Conservation (phyloP, 2,797 vertebrate genomes). For the Oryzias dopingdopingensis region DNA sequence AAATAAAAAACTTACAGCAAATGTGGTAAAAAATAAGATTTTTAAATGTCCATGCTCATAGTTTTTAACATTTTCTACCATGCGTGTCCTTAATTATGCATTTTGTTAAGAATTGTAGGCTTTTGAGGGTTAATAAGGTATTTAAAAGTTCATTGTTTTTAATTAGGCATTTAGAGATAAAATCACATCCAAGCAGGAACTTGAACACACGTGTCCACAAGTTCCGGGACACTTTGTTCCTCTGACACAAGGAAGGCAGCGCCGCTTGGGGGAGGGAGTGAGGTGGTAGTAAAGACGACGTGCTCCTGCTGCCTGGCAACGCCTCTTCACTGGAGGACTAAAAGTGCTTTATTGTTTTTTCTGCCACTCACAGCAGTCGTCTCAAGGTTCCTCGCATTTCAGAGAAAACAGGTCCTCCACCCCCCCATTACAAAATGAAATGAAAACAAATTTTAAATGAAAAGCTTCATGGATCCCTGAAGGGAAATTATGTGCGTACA, state of each 20-base stretch:
- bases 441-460: too few relatives aligned
- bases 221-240: background rate
- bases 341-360: conserved; percentile 69
- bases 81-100: too few relatives aligned
- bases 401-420: conserved; percentile 36
- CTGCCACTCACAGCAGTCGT: conserved; percentile 64
- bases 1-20: too few relatives aligned
- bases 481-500: conserved; percentile 6
- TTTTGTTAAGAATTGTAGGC: too few relatives aligned
- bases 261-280: conserved; percentile 12
- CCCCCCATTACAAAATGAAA: background rate
- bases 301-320: conserved; percentile 75
- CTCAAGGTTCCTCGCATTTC: conserved; percentile 65
- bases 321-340: conserved; percentile 61
- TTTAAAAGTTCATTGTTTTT: conserved; percentile 41
- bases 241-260: conserved; percentile 15
- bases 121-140: conserved; percentile 17
- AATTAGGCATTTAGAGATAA: conserved; percentile 17
- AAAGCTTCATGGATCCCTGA: too few relatives aligned
- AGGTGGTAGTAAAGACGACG: conserved; percentile 40
- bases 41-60: too few relatives aligned
- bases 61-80: too few relatives aligned
- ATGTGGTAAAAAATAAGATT: too few relatives aligned
- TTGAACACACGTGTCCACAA: background rate
- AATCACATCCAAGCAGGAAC: background rate